Conservation (phyloP, 2,797 vertebrate species). For the Alosa sapidissima region DNA sequence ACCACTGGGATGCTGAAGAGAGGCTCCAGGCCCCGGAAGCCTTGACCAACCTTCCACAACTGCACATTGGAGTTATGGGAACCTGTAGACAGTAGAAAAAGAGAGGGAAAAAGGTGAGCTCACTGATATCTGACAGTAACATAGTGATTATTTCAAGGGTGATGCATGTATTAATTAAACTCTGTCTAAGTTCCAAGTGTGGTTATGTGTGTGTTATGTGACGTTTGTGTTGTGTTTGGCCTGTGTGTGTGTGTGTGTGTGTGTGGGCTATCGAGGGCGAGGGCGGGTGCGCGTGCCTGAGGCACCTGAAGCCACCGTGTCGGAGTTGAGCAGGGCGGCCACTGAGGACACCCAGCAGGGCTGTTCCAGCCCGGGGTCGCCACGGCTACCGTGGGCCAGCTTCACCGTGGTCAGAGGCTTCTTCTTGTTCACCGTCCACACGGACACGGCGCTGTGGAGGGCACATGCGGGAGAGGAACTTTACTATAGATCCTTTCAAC, state of each 20-base stretch:
- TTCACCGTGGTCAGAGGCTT: conserved; percentile 83
- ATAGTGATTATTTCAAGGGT: not conserved
- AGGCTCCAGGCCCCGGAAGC: conserved; percentile 80
- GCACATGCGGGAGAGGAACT: too few relatives aligned
- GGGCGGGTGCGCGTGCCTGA: conserved; percentile 48
- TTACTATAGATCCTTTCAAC: too few relatives aligned
- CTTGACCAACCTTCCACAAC: conserved; percentile 87
- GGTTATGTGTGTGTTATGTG: too few relatives aligned
- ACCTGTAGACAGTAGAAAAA: conserved; percentile 66
- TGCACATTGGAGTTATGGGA: conserved; percentile 84
- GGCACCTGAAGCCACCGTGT: conserved; percentile 90
- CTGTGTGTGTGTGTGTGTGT: not conserved
- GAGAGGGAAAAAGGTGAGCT: not conserved
- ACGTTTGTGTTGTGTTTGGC: not conserved
- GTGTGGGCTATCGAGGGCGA: conserved; percentile 17
- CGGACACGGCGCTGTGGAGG: conserved; percentile 78
- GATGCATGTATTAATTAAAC: not conserved
- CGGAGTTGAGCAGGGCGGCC: conserved; percentile 87
- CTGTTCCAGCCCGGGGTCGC: conserved; percentile 77
- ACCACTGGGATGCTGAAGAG: conserved; percentile 89
- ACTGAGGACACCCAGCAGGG: conserved; percentile 89
- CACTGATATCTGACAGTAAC: not conserved
- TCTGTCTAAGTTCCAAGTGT: too few relatives aligned
- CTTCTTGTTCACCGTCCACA: conserved; percentile 95
- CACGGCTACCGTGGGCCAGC: conserved; percentile 82